phyloP scores from a whole-genome alignment of 2,888 invertebrate species.

The Epinotia brunnichana region DNA sequence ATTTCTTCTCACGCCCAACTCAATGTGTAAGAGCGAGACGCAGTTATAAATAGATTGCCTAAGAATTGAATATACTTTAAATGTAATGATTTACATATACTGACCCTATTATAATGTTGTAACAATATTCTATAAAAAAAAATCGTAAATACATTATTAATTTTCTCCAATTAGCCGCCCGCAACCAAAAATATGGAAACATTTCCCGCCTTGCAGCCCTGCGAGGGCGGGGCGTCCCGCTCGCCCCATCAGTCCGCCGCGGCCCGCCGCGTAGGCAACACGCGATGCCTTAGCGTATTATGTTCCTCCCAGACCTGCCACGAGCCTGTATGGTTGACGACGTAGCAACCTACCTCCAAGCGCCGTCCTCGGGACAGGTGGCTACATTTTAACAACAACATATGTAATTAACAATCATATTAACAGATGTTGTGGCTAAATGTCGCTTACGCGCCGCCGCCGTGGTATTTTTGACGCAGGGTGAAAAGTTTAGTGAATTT shows the following conservation, averaged over 20 bases:
- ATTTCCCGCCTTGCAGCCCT: slow-evolving; percentile 61
- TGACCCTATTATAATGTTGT: too few relatives aligned
- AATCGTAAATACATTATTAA: too few relatives aligned
- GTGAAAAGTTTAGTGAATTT: slow-evolving; percentile 23
- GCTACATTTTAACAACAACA: slow-evolving; percentile 83
- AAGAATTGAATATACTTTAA: not conserved
- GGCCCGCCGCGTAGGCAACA: slow-evolving; percentile 80
- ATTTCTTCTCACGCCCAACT: not conserved
- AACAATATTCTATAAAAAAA: too few relatives aligned
- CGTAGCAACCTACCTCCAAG: slow-evolving; percentile 96
- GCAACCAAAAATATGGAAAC: slow-evolving; percentile 62
- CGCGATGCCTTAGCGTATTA: slow-evolving; percentile 84
- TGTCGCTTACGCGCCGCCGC: slow-evolving; percentile 81
- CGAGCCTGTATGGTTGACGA: slow-evolving; percentile 98
- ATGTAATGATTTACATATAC: too few relatives aligned
- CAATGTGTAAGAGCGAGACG: not conserved
- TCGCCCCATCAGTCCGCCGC: slow-evolving; percentile 76
- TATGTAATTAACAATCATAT: slow-evolving; percentile 85
- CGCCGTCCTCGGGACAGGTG: slow-evolving; percentile 98
- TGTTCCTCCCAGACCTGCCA: slow-evolving; percentile 97
- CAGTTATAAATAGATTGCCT: not conserved
- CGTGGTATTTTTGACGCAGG: slow-evolving; percentile 80
- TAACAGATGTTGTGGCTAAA: slow-evolving; percentile 83
- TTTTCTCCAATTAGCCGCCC: not conserved
- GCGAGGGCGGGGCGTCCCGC: slow-evolving; percentile 56